Conservation (phyloP, 2,797 vertebrate genomes). For the Fundulus diaphanus region DNA sequence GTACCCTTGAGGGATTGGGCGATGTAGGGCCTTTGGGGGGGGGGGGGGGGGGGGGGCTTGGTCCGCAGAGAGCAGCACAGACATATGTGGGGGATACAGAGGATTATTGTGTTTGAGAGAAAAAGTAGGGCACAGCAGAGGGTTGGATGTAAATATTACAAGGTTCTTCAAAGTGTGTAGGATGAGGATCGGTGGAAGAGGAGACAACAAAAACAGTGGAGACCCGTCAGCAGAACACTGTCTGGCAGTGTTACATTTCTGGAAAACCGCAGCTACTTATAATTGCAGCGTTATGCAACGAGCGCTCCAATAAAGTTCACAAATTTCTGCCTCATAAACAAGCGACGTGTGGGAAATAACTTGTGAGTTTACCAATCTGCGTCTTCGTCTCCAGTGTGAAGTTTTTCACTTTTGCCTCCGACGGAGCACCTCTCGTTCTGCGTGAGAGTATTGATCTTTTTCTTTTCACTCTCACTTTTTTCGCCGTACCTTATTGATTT, state of each 20-base stretch:
- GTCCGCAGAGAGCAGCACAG: slow-evolving; percentile 40
- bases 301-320: neutral
- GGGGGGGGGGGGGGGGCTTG: slow-evolving; percentile 9
- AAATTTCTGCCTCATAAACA: neutral
- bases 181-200: slow-evolving; percentile 17
- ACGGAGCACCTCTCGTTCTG: neutral
- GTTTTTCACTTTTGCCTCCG: neutral
- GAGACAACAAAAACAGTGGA: neutral
- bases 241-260: neutral
- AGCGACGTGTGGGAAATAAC: neutral
- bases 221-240: neutral
- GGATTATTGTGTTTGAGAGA: slow-evolving; percentile 41
- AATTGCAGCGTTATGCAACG: neutral
- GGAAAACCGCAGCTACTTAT: neutral
- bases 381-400: neutral
- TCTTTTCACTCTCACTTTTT: slow-evolving; percentile 2
- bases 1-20: slow-evolving; percentile 51
- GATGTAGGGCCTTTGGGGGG: slow-evolving; percentile 7
- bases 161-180: slow-evolving; percentile 30
- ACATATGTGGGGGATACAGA: slow-evolving; percentile 34
- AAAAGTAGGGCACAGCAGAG: slow-evolving; percentile 45
- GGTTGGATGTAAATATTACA: slow-evolving; percentile 36
- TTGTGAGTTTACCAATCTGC: neutral
- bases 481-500: neutral
- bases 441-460: neutral